Evolutionary conservation across 2,888 invertebrate species (phyloP).

Genomic region (Amblyjoppa proteus): DNA sequence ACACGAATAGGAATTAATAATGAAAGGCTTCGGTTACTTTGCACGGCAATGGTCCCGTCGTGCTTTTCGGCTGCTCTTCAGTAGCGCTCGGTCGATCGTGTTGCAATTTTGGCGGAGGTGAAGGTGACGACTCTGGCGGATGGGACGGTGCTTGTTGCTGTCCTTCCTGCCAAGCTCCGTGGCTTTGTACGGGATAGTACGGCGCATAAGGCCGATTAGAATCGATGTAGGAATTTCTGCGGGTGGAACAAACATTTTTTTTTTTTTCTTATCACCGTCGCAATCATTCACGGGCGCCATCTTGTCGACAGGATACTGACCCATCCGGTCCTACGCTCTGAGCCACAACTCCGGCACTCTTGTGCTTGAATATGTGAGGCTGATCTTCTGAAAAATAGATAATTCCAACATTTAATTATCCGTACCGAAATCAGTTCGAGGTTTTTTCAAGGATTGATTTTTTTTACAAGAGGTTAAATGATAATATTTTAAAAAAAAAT

Average conservation of each 20-base stretch:
- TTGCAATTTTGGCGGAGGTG: constrained; percentile 60
- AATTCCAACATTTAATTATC: constrained; percentile 7
- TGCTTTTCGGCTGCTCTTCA: constrained; percentile 63
- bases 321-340: constrained; percentile 71
- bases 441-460: not conserved
- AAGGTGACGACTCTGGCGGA: constrained; percentile 56
- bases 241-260: constrained; percentile 7
- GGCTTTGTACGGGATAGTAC: constrained; percentile 76
- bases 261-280: not conserved
- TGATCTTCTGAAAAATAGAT: constrained; percentile 75
- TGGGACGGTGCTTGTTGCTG: constrained; percentile 68
- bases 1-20: not conserved
- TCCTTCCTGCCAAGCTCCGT: constrained; percentile 76
- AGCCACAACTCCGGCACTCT: constrained; percentile 76
- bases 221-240: constrained; percentile 70
- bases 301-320: constrained; percentile 36
- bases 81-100: constrained; percentile 38
- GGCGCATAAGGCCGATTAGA: constrained; percentile 72
- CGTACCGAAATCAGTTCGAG: not conserved
- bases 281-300: not conserved
- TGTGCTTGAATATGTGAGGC: constrained; percentile 80
- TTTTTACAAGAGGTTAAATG: too few relatives aligned
- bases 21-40: constrained; percentile 56
- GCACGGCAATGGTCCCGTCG: constrained; percentile 59
- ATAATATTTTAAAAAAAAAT: not conserved